These are phyloP conservation scores for Aphidoletes aphidimyza DNA, from an alignment of 2,888 invertebrate species.

Conservation along the genomic window DNA sequence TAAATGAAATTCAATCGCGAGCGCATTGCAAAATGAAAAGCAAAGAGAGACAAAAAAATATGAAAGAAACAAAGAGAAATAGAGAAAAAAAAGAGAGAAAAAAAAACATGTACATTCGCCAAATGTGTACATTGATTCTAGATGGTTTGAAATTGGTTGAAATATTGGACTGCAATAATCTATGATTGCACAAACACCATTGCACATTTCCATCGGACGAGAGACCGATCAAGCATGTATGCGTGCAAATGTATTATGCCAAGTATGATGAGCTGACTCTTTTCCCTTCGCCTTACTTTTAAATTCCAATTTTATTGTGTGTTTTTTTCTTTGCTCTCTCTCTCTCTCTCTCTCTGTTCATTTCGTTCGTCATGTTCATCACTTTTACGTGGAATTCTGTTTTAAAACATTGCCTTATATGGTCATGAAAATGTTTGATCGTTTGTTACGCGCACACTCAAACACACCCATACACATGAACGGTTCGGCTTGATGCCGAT, in stretches of 20 bases:
- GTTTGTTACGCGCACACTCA: constrained; percentile 46
- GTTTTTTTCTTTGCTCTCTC: not conserved
- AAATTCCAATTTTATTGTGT: constrained; percentile 38
- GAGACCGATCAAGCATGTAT: not conserved
- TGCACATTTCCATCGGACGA: not conserved
- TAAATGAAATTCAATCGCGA: constrained; percentile 37
- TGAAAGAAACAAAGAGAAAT: not conserved
- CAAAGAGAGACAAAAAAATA: not conserved
- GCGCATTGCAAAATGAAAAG: not conserved
- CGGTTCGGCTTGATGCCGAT: not conserved
- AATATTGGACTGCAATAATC: constrained; percentile 36
- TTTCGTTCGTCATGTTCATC: constrained; percentile 49
- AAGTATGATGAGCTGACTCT: constrained; percentile 11
- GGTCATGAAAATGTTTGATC: constrained; percentile 51
- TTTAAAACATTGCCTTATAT: constrained; percentile 51
- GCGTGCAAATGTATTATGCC: not conserved
- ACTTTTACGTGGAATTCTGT: constrained; percentile 51
- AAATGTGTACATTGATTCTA: constrained; percentile 40
- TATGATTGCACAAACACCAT: constrained; percentile 44
- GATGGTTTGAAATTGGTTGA: not conserved
- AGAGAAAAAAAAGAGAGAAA: not conserved
- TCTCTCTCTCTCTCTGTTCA: not conserved
- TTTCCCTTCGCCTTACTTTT: not conserved
- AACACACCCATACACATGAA: not conserved
- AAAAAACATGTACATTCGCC: not conserved